These are phyloP conservation scores for Drosophila aff. DNA, from an alignment of 1,140 invertebrate genomes.

Conservation along the genomic window DNA sequence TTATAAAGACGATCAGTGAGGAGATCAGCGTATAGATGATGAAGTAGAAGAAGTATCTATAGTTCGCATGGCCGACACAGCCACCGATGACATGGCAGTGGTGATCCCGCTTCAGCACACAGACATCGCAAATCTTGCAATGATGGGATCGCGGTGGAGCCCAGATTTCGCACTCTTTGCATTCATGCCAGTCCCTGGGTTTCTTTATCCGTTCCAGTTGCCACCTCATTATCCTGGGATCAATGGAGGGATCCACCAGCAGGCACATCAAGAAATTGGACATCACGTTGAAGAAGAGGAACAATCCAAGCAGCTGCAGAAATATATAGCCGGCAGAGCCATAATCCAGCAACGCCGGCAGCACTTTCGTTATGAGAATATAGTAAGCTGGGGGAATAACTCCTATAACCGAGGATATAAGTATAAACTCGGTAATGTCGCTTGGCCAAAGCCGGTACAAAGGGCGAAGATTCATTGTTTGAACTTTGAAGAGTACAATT, in stretches of 20 bases:
- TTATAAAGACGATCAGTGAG: background rate
- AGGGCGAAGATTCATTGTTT: background rate
- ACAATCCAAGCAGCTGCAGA: background rate
- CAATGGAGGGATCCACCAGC: conserved; percentile 10
- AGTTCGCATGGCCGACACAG: conserved; percentile 15
- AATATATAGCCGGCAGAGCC: conserved; percentile 9
- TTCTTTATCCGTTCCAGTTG: background rate
- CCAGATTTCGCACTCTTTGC: background rate
- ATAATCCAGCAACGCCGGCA: conserved; percentile 10
- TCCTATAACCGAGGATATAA: background rate
- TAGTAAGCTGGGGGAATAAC: conserved; percentile 3
- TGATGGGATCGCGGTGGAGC: conserved; percentile 4
- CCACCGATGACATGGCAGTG: background rate
- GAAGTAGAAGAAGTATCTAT: conserved; percentile 13
- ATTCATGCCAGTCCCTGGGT: conserved; percentile 2
- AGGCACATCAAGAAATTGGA: conserved; percentile 15
- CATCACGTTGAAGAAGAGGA: conserved; percentile 1
- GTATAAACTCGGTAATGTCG: fast-evolving
- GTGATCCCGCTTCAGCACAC: conserved; percentile 11
- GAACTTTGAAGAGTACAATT: background rate
- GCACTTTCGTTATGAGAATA: background rate
- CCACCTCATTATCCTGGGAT: background rate
- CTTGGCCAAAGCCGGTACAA: background rate
- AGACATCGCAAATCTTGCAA: conserved; percentile 3
- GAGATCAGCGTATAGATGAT: conserved; percentile 1